Base-by-base conservation (phyloP, 2,888 invertebrate species). In the Leptinotarsa peninsularis region DNA sequence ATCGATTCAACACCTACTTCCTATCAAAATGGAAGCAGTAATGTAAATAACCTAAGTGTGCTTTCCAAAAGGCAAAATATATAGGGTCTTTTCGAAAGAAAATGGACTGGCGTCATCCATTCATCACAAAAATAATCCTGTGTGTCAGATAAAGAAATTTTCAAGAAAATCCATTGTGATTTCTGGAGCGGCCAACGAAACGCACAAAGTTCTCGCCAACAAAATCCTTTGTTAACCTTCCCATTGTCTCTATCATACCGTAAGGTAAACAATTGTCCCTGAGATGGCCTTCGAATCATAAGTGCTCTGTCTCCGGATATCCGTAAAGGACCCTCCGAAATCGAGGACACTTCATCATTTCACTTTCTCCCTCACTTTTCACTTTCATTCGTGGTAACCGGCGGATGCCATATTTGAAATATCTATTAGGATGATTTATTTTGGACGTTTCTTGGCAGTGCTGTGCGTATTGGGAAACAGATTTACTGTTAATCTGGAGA, bases 321-420 rank as follows among this genome's bases (percentile, higher is more conserved):
- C 63, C 63, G 63, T 18, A 3, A n/a, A 63, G 63, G 63, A 63
- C 63, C 63, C 63, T 63, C 17, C 58, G 15, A 63, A 63, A 63
- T 63, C 43, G 43, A 43, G 43, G 27, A n/a, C 43, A 43, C 63
- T 63, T 43, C 43, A 27, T 43, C 43, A 43, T 43, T 43, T 63
- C 43, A 63, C 63, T 63, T 63, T 63, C 63, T 43, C 63, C 43
- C 43, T 63, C 63, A 43, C 63, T n/a, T 63, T 43, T 63, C 63
- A 43, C 63, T 63, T 63, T 63, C 63, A 10, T 63, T 63, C 15
- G n/a, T n/a, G 63, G 60, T 21, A 60, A 21, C 21, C 58, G 58
- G 21, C 15, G 23, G 4, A 21, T 23, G 21, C 58, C 23, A 23
- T 58, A 58, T 58, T 58, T 58, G 23, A 58, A 58, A 58, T 58